A percentile compares a stretch with the other conserved stretches of the same genome.
Conservation (phyloP, 2,888 invertebrate species). For the Invenusta paracnida region DNA sequence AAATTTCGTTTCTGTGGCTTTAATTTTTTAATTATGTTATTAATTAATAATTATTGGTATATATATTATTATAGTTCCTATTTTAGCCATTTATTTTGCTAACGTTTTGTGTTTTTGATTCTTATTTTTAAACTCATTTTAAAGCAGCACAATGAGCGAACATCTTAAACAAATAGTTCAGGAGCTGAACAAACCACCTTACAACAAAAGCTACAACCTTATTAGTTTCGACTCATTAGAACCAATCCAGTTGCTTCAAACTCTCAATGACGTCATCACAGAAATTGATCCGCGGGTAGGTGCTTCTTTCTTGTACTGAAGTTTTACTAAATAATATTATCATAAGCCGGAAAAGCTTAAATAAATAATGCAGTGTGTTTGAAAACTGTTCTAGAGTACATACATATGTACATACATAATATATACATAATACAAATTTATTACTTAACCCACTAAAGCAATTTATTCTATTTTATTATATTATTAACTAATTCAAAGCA, state of each 20-base stretch:
- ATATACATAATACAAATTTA: slow-evolving; percentile 38
- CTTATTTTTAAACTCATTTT: too few relatives aligned
- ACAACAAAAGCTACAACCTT: slow-evolving; percentile 72
- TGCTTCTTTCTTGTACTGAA: slow-evolving; percentile 8
- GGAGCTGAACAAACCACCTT: slow-evolving; percentile 70
- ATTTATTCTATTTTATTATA: too few relatives aligned
- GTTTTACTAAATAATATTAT: neutral
- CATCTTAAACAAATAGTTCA: slow-evolving; percentile 65
- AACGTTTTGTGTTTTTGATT: too few relatives aligned
- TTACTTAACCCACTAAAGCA: too few relatives aligned
- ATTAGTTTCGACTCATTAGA: slow-evolving; percentile 78
- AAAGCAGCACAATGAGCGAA: slow-evolving; percentile 62
- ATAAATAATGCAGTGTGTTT: neutral
- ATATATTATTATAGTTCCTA: too few relatives aligned
- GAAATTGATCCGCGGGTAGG: slow-evolving; percentile 67
- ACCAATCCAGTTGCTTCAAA: slow-evolving; percentile 72
- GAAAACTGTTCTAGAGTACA: neutral
- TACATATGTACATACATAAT: neutral
- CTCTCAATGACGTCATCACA: slow-evolving; percentile 73
- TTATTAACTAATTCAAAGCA: too few relatives aligned
- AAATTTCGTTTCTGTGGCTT: too few relatives aligned
- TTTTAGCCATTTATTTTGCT: too few relatives aligned
- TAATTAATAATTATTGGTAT: too few relatives aligned
- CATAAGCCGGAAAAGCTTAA: too few relatives aligned
- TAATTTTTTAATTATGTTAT: too few relatives aligned